phyloP scores from a whole-genome alignment of 1,140 invertebrate genomes.

The Oryzaephilus surinamensis region DNA sequence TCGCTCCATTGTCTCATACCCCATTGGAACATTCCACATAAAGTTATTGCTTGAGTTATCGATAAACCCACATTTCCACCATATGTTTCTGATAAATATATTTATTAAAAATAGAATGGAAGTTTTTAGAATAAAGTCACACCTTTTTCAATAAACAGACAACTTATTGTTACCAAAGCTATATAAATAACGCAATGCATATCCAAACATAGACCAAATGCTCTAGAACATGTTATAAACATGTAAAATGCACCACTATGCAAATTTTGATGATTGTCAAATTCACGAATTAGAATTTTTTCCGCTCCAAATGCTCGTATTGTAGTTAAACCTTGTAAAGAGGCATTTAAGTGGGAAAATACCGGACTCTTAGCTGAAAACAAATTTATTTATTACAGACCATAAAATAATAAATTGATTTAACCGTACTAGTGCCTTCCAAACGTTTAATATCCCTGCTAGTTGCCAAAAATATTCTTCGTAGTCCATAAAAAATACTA shows the following conservation, averaged over 20 bases:
- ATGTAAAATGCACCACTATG: slow-evolving; percentile 60
- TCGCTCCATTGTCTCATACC: slow-evolving; percentile 68
- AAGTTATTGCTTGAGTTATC: slow-evolving; percentile 62
- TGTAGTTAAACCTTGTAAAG: slow-evolving; percentile 67
- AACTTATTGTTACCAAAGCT: slow-evolving; percentile 24
- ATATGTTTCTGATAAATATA: slow-evolving; percentile 38
- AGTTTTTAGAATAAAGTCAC: too few relatives aligned
- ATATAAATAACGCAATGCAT: slow-evolving; percentile 23
- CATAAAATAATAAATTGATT: not conserved
- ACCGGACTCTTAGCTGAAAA: slow-evolving; percentile 63
- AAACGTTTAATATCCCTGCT: slow-evolving; percentile 59
- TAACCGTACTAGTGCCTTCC: slow-evolving; percentile 44
- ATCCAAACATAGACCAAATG: slow-evolving; percentile 25
- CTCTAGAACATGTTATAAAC: slow-evolving; percentile 33
- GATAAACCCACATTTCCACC: slow-evolving; percentile 67
- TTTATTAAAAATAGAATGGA: slow-evolving; percentile 1
- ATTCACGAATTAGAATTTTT: slow-evolving; percentile 57
- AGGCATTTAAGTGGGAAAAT: slow-evolving; percentile 69
- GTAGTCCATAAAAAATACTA: slow-evolving; percentile 47
- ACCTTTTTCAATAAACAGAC: slow-evolving; percentile 25
- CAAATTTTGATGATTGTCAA: slow-evolving; percentile 52
- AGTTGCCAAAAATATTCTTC: slow-evolving; percentile 65
- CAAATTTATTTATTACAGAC: not conserved
- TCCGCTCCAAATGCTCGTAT: slow-evolving; percentile 64
- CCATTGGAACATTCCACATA: slow-evolving; percentile 75